A percentile compares a stretch with the other conserved stretches of the same genome.
Evolutionary conservation across 2,113 vertebrate species (phyloP).

Genomic region (Mustela nigripes): DNA sequence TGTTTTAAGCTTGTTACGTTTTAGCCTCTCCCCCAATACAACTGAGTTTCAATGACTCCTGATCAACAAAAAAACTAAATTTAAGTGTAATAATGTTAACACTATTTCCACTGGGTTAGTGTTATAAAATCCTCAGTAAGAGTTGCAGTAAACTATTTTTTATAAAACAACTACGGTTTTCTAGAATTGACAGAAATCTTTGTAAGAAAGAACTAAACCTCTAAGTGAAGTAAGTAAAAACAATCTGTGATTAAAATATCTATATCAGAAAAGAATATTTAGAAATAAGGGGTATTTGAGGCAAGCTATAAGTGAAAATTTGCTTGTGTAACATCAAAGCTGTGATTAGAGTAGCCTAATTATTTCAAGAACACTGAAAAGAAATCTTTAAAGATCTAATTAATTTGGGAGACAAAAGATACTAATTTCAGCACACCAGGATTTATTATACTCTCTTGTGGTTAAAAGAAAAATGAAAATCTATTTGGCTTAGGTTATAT

Average conservation of each 20-base stretch:
- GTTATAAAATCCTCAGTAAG: too few relatives aligned
- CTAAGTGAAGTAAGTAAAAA: background rate
- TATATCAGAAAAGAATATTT: background rate
- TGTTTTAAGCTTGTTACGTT: background rate
- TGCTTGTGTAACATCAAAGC: background rate
- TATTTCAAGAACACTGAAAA: constrained; percentile 29
- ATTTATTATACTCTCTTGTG: background rate
- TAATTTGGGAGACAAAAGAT: constrained; percentile 20
- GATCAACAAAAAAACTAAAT: background rate
- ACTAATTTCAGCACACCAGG: background rate
- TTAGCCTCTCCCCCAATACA: background rate
- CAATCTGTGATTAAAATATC: background rate
- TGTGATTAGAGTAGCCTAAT: background rate
- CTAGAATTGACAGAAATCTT: background rate
- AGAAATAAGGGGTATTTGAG: background rate
- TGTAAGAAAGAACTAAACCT: background rate
- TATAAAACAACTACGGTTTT: background rate
- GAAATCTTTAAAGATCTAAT: background rate
- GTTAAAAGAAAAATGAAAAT: constrained; percentile 15
- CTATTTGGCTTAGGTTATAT: accelerated
- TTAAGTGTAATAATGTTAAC: background rate
- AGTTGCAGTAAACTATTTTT: background rate
- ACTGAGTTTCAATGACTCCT: background rate
- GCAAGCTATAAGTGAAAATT: background rate
- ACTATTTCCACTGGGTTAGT: background rate